Evolutionary conservation across 2,888 invertebrate genomes (phyloP), one percentile per base, ranked within the genome.

Genomic region (Thalpophila matura): DNA sequence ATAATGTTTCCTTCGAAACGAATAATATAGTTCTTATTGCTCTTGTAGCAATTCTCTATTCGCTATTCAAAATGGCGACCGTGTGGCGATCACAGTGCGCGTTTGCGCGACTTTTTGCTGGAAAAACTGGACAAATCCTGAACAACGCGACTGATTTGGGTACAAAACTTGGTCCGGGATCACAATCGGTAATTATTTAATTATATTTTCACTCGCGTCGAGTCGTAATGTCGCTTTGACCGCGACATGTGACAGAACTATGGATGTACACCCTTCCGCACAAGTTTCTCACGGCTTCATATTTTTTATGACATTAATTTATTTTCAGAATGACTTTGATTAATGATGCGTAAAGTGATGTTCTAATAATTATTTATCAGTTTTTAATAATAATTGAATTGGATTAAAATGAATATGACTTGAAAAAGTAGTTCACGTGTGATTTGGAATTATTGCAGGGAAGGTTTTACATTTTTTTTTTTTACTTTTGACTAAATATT

Each of bases 1-100:
- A 95, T 95, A 93, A 95, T 95, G 95, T 95, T 95, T 95, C 95
- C 95, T 95, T 95, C 94, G 95, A 92, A 95, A 95, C 95, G 95
- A 95, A 95, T 95, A 95, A 94, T 95, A 94, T 95, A 92, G 94
- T 94, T 95, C 95, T 94, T 95, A 95, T 94, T 95, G 95, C 94
- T 95, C 93, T 93, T 93, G 93, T 91, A 93, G 93, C 94, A 91
- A 92, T 92, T 92, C 94, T 95, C 95, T 95, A 95, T 95, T 95
- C 95, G 95, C 95, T 95, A 95, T 95, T 94, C 95, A 95, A 95
- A 94, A 95, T 95, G 95, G 95, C 95, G 95, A 93, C 95, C 84
- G 93, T 94, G 93, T 90, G 91, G 91, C 93, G 95, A 90, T 90
- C 94, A 87, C 94, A 87, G 90, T 91, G 91, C 91, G 94, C 93